These are phyloP conservation scores for Drosophila funebris DNA, from an alignment of 1,140 invertebrate genomes.

Conservation along the genomic window DNA sequence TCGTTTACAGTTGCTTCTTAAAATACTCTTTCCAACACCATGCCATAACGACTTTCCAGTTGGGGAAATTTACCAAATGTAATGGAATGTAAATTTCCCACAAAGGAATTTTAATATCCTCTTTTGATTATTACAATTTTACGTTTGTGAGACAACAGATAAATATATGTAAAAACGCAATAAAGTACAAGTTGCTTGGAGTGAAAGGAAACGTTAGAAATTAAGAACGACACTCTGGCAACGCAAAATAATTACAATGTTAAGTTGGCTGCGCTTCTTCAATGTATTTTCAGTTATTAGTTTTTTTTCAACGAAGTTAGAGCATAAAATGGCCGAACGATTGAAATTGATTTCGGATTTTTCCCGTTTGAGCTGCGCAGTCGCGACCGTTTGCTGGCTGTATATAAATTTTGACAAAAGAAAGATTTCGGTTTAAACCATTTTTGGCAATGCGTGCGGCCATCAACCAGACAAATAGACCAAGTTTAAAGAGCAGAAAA, in stretches of 20 bases:
- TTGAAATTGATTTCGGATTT: slow-evolving; percentile 11
- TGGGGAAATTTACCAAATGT: neutral
- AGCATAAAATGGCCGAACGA: neutral
- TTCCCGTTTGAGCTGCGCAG: slow-evolving; percentile 45
- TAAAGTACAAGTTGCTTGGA: no score
- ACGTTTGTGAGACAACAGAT: no score
- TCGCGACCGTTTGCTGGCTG: slow-evolving; percentile 31
- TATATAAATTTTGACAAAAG: slow-evolving; percentile 80
- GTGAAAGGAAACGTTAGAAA: no score
- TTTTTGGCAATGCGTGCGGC: slow-evolving; percentile 71
- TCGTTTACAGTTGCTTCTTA: slow-evolving; percentile 37
- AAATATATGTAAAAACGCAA: no score
- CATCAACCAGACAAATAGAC: slow-evolving; percentile 7
- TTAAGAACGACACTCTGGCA: no score
- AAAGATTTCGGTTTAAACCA: slow-evolving; percentile 77
- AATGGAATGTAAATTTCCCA: no score
- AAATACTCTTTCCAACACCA: neutral
- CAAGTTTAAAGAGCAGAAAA: neutral
- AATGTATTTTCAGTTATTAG: no score
- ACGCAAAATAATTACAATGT: no score
- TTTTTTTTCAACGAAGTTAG: neutral
- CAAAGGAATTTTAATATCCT: no score
- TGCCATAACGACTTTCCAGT: neutral
- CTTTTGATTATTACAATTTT: no score
- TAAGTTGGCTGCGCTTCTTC: no score